These are phyloP conservation scores for Latheticus oryzae DNA, from an alignment of 2,888 invertebrate genomes.

Conservation along the genomic window DNA sequence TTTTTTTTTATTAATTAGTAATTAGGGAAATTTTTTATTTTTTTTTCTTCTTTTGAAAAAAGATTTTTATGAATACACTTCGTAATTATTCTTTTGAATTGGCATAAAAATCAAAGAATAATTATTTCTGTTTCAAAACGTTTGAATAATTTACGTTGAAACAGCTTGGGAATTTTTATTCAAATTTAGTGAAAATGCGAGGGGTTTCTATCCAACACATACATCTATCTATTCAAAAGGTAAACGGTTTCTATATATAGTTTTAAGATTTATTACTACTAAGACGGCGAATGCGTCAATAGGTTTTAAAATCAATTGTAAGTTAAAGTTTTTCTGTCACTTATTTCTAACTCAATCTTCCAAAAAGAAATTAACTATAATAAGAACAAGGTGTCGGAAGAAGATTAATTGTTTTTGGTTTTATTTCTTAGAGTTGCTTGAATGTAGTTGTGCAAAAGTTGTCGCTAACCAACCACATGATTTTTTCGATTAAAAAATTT, in stretches of 20 bases:
- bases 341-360: conserved; percentile 32
- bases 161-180: conserved; percentile 5
- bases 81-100: conserved; percentile 26
- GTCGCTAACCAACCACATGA: conserved; percentile 11
- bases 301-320: conserved; percentile 28
- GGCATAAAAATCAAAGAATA: conserved; percentile 6
- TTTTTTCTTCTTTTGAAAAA: conserved; percentile 3
- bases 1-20: no score
- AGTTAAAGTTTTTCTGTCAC: conserved; percentile 32
- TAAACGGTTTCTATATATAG: conserved; percentile 16
- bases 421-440: conserved; percentile 28
- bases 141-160: conserved; percentile 12
- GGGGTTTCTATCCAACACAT: no score
- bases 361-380: conserved; percentile 29
- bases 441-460: conserved; percentile 15
- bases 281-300: conserved; percentile 13
- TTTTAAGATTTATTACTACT: conserved; percentile 12
- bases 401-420: conserved; percentile 35
- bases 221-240: neutral
- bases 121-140: conserved; percentile 5
- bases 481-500: no score
- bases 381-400: conserved; percentile 27
- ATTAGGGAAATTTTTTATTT: conserved; percentile 17
- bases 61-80: conserved; percentile 21
- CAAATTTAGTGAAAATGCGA: conserved; percentile 8